Conservation (phyloP, 2,113 vertebrate genomes). For the Chrysochloris asiatica region DNA sequence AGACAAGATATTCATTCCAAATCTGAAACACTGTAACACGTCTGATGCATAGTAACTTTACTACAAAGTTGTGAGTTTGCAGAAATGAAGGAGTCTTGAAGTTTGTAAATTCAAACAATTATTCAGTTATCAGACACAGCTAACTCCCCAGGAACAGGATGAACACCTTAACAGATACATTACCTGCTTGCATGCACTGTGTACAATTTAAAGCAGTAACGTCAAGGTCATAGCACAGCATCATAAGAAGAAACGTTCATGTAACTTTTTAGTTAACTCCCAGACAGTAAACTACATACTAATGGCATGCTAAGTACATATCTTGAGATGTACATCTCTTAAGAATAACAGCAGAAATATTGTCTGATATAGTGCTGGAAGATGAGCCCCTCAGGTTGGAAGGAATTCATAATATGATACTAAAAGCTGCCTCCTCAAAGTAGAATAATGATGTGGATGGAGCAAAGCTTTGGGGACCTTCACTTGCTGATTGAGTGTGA, state of each 20-base stretch:
- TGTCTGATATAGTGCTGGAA: no score
- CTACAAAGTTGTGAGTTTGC: background rate
- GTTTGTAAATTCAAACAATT: background rate
- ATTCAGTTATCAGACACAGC: background rate
- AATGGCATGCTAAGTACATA: slow-evolving; percentile 6
- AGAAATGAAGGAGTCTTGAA: background rate
- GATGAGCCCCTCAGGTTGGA: no score
- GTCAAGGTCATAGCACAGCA: background rate
- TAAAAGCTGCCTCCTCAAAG: no score
- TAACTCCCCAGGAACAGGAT: background rate
- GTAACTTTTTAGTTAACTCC: background rate
- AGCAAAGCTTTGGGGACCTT: no score
- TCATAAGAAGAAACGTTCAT: background rate
- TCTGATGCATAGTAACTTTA: background rate
- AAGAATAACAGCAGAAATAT: no score
- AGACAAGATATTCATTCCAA: background rate
- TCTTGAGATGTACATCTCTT: no score
- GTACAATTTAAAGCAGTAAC: background rate
- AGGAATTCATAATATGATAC: no score
- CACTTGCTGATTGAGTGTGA: no score
- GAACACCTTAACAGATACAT: background rate
- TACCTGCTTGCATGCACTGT: background rate
- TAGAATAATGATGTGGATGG: no score
- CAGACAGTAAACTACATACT: background rate
- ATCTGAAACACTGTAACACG: background rate